A percentile compares a stretch with the other conserved stretches of the same genome.
Conservation (phyloP, 2,797 vertebrate species). For the Pseudotriccus pelzelni region DNA sequence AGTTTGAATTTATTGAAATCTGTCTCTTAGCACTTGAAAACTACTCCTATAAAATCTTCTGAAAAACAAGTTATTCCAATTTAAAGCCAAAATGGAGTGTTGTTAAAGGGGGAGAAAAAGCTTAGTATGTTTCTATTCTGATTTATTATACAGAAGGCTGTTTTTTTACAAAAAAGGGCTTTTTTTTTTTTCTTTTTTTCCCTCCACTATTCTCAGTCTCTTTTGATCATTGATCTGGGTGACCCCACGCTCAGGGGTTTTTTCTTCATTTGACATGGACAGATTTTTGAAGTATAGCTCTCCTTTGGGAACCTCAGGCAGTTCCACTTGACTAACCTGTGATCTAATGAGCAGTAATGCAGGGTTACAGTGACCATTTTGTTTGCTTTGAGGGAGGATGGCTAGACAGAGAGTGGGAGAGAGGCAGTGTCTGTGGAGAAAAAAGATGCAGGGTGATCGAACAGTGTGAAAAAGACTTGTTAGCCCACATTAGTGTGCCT, state of each 20-base stretch:
- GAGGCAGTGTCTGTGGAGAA: slow-evolving; percentile 70
- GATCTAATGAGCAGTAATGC: slow-evolving; percentile 82
- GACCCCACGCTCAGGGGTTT: slow-evolving; percentile 85
- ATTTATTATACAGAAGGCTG: slow-evolving; percentile 69
- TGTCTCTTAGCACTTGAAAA: neutral
- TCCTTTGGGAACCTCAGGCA: slow-evolving; percentile 80
- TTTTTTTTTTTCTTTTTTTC: neutral
- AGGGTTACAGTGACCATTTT: slow-evolving; percentile 79
- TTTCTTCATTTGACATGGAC: slow-evolving; percentile 90
- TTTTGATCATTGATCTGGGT: slow-evolving; percentile 96
- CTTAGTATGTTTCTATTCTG: slow-evolving; percentile 63
- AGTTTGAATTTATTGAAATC: slow-evolving; percentile 12
- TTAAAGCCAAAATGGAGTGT: slow-evolving; percentile 36
- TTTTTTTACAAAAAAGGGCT: slow-evolving; percentile 60
- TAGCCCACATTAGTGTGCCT: slow-evolving; percentile 79
- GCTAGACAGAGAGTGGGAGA: slow-evolving; percentile 76
- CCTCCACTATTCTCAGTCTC: slow-evolving; percentile 70
- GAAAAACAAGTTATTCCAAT: slow-evolving; percentile 44
- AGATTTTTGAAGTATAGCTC: slow-evolving; percentile 82
- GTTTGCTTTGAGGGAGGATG: slow-evolving; percentile 75
- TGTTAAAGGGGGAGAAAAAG: neutral
- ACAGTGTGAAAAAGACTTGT: slow-evolving; percentile 78
- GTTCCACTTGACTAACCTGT: slow-evolving; percentile 86
- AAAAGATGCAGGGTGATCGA: slow-evolving; percentile 71
- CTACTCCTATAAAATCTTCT: neutral